Percentiles rank a stretch among this genome's conserved stretches.
Conservation (phyloP, 2,888 invertebrate genomes). For the Pyrrhosoma nymphula region DNA sequence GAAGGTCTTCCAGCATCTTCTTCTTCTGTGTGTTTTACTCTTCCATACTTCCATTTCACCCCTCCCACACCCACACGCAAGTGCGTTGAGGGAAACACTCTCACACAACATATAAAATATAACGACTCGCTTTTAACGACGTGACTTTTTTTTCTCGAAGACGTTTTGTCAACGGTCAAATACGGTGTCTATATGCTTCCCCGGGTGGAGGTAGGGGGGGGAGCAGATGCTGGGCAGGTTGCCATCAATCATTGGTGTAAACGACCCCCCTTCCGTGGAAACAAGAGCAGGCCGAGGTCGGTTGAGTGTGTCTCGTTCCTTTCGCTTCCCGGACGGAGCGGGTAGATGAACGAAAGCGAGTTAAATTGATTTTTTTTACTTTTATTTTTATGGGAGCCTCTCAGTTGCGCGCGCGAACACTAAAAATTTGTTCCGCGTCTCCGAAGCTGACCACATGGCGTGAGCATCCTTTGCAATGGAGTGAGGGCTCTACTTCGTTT, state of each 20-base stretch:
- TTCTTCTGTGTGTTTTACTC: background rate
- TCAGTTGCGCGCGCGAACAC: background rate
- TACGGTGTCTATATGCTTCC: background rate
- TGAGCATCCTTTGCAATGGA: too few relatives aligned
- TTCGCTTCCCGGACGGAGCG: background rate
- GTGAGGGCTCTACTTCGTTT: too few relatives aligned
- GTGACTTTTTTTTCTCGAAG: background rate
- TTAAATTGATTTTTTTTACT: background rate
- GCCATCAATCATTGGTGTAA: constrained; percentile 13
- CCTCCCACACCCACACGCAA: background rate
- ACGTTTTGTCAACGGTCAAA: background rate
- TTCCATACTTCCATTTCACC: background rate
- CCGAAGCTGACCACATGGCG: background rate
- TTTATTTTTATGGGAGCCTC: background rate
- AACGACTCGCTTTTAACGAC: background rate
- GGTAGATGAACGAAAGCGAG: background rate
- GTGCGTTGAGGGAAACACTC: background rate
- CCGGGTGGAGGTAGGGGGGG: too few relatives aligned
- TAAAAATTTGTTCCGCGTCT: background rate
- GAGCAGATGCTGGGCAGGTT: background rate
- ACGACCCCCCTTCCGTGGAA: background rate
- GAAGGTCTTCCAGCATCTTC: background rate
- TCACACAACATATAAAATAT: background rate
- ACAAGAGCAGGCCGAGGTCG: constrained; percentile 15
- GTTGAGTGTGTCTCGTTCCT: background rate